A percentile compares a stretch with the other conserved stretches of the same genome.
phyloP scores from a whole-genome alignment of 2,797 vertebrate genomes.

The Sebastes vulpes region DNA sequence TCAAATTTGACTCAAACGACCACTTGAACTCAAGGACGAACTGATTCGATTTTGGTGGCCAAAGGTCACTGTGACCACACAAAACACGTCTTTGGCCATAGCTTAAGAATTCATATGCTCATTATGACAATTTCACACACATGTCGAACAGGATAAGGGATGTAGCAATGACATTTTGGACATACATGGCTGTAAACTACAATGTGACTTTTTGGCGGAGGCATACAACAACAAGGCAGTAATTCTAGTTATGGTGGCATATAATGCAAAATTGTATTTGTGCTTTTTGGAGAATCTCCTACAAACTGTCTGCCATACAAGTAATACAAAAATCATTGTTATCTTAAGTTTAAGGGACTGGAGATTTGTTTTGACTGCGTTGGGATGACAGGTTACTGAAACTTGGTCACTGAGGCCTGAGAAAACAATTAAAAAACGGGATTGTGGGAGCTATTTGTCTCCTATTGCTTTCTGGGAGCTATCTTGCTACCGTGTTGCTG shows the following conservation, averaged over 20 bases:
- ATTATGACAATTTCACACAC: not conserved
- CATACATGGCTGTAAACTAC: not conserved
- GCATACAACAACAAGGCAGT: not conserved
- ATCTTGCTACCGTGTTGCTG: not conserved
- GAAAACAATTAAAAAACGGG: fast-evolving
- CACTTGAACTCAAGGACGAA: not conserved
- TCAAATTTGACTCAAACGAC: not conserved
- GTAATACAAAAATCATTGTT: not conserved
- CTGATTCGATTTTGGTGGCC: not conserved
- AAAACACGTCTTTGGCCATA: not conserved
- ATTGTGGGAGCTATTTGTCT: not conserved
- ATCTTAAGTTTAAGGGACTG: not conserved
- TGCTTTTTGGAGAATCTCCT: not conserved
- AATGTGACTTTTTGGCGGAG: not conserved
- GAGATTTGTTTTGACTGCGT: not conserved
- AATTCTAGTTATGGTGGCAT: not conserved
- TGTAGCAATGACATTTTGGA: not conserved
- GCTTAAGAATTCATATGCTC: not conserved
- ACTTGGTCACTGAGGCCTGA: not conserved
- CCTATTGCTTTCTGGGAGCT: not conserved
- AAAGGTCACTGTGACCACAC: not conserved
- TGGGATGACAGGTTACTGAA: not conserved
- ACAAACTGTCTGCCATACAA: not conserved
- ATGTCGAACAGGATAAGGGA: not conserved
- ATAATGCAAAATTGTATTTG: not conserved